Percentiles rank a stretch among this genome's conserved stretches.
These are phyloP conservation scores for Chrysochloris asiatica DNA, from an alignment of 2,113 vertebrate genomes.

Conservation along the genomic window DNA sequence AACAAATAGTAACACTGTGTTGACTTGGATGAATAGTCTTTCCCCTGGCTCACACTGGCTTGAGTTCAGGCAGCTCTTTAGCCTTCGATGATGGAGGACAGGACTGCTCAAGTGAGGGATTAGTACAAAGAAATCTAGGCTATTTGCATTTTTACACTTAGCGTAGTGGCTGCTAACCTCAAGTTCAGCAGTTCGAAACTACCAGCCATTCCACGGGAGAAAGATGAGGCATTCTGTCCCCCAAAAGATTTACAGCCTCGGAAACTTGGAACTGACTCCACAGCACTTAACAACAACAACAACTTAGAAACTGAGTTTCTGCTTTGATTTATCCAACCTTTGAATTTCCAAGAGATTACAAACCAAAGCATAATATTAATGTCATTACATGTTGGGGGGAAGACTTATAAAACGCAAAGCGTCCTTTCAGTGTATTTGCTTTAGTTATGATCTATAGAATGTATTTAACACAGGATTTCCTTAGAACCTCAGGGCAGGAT, in stretches of 20 bases:
- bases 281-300: too few species aligned
- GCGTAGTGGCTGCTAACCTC: too few species aligned
- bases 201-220: too few species aligned
- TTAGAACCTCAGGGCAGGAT: neutral
- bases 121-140: too few species aligned
- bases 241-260: too few species aligned
- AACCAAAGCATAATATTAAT: neutral
- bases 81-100: neutral
- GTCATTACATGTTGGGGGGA: neutral
- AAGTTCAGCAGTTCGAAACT: too few species aligned
- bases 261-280: too few species aligned
- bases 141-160: neutral
- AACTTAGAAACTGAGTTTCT: neutral
- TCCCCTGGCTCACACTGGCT: neutral
- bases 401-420: neutral
- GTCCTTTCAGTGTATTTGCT: neutral
- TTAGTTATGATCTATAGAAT: neutral
- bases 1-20: constrained; percentile 55
- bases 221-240: too few species aligned
- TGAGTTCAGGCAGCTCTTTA: neutral
- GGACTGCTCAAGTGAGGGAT: neutral
- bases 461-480: neutral
- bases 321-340: neutral
- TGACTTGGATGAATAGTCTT: constrained; percentile 31
- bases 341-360: neutral